A percentile compares a stretch with the other conserved stretches of the same genome.
Evolutionary conservation across 2,797 vertebrate species (phyloP).

Genomic region (Rhyacichthys aspro): DNA sequence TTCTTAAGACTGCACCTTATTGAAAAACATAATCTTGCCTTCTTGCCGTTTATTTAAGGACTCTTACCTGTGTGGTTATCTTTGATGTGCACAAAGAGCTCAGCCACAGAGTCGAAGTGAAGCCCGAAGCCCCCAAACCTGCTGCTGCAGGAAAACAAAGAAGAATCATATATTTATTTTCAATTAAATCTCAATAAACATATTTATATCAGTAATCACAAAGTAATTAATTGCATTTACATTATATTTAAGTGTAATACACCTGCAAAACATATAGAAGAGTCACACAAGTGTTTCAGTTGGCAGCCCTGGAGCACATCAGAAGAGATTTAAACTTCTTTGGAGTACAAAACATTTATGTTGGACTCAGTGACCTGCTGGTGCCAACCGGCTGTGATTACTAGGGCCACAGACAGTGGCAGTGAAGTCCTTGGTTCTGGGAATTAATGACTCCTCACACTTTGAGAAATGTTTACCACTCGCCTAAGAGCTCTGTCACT

Average conservation of each 20-base stretch:
- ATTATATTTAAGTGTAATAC: slow-evolving; percentile 22
- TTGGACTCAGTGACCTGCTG: slow-evolving; percentile 64
- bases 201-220: too few species aligned
- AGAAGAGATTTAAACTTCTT: slow-evolving; percentile 62
- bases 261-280: slow-evolving; percentile 1
- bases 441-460: slow-evolving; percentile 81
- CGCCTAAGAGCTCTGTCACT: slow-evolving; percentile 83
- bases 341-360: slow-evolving; percentile 56
- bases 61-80: too few species aligned
- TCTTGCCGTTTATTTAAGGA: too few species aligned
- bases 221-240: slow-evolving; percentile 7
- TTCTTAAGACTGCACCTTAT: too few species aligned
- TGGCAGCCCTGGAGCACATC: slow-evolving; percentile 28
- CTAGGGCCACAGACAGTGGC: slow-evolving; percentile 67
- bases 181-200: too few species aligned
- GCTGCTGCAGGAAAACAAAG: too few species aligned
- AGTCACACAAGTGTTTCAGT: slow-evolving; percentile 16
- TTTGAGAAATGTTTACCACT: slow-evolving; percentile 81
- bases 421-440: slow-evolving; percentile 68
- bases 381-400: slow-evolving; percentile 79
- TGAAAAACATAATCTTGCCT: too few species aligned
- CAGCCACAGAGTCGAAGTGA: too few species aligned
- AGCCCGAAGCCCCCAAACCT: too few species aligned
- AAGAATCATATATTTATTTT: too few species aligned
- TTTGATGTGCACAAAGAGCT: too few species aligned